phyloP scores from a whole-genome alignment of 2,888 invertebrate species.

The Hetaerina titia region DNA sequence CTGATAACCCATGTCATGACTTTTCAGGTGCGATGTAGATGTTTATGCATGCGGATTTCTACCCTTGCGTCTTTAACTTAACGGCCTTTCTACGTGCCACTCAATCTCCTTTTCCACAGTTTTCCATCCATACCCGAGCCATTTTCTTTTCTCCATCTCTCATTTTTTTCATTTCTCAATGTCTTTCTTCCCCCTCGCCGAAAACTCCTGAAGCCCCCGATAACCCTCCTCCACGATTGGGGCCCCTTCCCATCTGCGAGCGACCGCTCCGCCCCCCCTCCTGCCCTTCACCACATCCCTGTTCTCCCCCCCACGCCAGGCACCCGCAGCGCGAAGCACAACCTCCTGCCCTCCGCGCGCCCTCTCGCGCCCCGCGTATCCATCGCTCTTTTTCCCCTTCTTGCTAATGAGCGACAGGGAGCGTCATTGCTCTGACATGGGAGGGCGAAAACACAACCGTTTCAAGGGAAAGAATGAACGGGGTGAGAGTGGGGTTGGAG shows the following conservation, averaged over 20 bases:
- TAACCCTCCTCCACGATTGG: background rate
- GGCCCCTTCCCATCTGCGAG: background rate
- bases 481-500: background rate
- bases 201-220: background rate
- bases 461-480: background rate
- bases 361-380: background rate
- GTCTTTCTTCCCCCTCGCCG: background rate
- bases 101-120: background rate
- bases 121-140: background rate
- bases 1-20: too few species aligned
- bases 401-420: constrained; percentile 58
- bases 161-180: background rate
- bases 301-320: background rate
- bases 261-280: background rate
- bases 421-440: background rate
- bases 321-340: background rate
- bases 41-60: background rate
- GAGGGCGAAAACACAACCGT: background rate
- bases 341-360: background rate
- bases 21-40: too few species aligned
- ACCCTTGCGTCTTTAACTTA: background rate
- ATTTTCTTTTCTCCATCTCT: background rate
- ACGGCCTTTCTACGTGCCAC: background rate
- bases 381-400: constrained; percentile 45
- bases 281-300: background rate